Conservation (phyloP, 2,797 vertebrate species). For the Acridotheres tristis region DNA sequence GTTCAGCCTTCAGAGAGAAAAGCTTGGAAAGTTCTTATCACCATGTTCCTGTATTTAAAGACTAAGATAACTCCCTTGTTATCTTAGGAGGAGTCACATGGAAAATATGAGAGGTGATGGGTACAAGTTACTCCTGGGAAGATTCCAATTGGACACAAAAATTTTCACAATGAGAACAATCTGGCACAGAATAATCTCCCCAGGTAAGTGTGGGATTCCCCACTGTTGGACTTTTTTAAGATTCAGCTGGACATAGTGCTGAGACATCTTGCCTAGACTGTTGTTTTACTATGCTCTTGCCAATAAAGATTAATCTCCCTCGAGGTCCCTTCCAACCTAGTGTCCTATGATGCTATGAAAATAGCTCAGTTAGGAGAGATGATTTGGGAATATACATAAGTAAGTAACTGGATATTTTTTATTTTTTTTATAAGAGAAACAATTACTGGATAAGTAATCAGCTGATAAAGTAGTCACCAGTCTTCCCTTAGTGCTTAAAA, state of each 20-base stretch:
- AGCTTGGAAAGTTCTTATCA: neutral
- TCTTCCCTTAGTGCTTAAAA: neutral
- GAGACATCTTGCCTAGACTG: neutral
- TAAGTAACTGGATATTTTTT: neutral
- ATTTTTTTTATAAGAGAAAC: neutral
- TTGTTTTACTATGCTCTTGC: neutral
- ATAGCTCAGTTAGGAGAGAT: neutral
- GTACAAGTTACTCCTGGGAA: neutral
- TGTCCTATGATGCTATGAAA: neutral
- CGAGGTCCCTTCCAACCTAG: neutral
- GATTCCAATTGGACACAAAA: neutral
- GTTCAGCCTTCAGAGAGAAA: neutral
- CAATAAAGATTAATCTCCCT: neutral
- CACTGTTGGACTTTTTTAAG: accelerated
- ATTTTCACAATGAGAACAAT: neutral
- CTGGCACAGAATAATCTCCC: neutral
- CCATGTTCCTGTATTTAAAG: neutral
- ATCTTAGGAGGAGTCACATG: neutral
- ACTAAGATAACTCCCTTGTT: neutral
- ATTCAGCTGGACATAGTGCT: neutral
- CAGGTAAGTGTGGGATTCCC: neutral
- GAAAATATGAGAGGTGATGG: neutral
- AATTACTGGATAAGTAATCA: neutral
- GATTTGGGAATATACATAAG: neutral
- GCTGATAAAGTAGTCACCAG: neutral